These are phyloP conservation scores for Stenurella melanura DNA, from an alignment of 2,888 invertebrate species.

Conservation along the genomic window DNA sequence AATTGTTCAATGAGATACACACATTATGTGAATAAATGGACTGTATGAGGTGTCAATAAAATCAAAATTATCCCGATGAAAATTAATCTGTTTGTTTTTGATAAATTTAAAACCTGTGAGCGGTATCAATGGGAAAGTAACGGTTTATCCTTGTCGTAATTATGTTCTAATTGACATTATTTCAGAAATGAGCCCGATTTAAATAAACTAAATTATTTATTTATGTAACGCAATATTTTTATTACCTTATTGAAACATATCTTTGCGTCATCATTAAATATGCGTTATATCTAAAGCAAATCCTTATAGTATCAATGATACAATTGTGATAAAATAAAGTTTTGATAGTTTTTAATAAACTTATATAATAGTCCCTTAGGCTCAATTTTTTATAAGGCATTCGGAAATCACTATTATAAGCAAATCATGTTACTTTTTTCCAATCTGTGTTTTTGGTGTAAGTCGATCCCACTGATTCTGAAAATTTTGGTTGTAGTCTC, in stretches of 20 bases:
- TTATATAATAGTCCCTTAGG: too few species aligned
- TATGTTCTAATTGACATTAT: neutral
- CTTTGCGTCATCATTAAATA: neutral
- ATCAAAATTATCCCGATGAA: neutral
- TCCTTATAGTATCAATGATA: neutral
- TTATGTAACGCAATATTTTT: neutral
- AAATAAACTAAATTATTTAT: constrained; percentile 3
- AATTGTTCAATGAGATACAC: neutral
- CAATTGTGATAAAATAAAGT: too few species aligned
- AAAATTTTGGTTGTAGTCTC: too few species aligned
- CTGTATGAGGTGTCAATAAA: neutral
- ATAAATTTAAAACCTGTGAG: neutral
- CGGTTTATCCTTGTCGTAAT: neutral
- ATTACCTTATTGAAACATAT: neutral
- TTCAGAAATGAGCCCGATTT: neutral
- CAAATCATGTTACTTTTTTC: too few species aligned
- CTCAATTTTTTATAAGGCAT: too few species aligned
- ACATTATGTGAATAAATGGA: constrained; percentile 2
- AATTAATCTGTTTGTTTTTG: neutral
- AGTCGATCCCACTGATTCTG: too few species aligned
- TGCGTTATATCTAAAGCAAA: neutral
- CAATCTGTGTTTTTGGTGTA: too few species aligned
- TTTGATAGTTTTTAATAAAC: too few species aligned
- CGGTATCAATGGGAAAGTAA: neutral
- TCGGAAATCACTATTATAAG: too few species aligned